Evolutionary conservation across 2,797 vertebrate species (phyloP), one percentile per base, ranked within the genome.

Genomic region (Heteromormyrus szaboi): DNA sequence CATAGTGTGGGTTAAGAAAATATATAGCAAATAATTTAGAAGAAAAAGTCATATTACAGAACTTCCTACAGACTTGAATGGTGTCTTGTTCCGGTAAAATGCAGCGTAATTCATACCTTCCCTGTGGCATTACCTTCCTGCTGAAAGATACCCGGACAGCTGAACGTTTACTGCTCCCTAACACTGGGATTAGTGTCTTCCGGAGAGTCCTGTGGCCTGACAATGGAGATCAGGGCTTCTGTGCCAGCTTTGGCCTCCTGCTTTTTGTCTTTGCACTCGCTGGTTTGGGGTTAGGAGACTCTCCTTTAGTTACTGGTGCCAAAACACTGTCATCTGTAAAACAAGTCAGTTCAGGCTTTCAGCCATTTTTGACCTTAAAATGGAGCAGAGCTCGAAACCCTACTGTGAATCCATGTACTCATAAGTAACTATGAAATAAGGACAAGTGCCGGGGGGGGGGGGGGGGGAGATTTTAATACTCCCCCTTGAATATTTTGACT

Each of bases 151-250:
- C 14, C 14, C 37, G 9, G 53, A 37, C 53, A 53, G 9, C 50
- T 17, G 48, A 85, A 22, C 17, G 3, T 9, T 50, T 53, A 17
- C 12, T 33, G 22, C n/a, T 53, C 12, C 12, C 11, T 53, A 37
- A n/a, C 53, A n/a, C 19, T 44, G 85, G 19, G 25, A 17, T 41
- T 54, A 19, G 33, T 59, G 54, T 44, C 37, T 33, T 44, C 54
- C 29, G 19, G 14, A 46, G 56, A 62, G 44, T 48, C 37, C 12
- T 14, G n/a, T 0, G 5, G 33, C 22, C 41, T 65, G 41, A 85
- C 44, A 29, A 3, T 29, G 87, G 72, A 51, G 37, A 85, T 95
- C 90, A 94, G 19, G 46, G 91, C 91, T 95, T 95, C 91, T 92
- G 94, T 51, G 90, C 89, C 56, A 89, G 92, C 90, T 88, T 94